Percentiles rank a stretch among this genome's conserved stretches.
These are phyloP conservation scores for Onthophagus taurus DNA, from an alignment of 1,140 invertebrate genomes.

Conservation along the genomic window DNA sequence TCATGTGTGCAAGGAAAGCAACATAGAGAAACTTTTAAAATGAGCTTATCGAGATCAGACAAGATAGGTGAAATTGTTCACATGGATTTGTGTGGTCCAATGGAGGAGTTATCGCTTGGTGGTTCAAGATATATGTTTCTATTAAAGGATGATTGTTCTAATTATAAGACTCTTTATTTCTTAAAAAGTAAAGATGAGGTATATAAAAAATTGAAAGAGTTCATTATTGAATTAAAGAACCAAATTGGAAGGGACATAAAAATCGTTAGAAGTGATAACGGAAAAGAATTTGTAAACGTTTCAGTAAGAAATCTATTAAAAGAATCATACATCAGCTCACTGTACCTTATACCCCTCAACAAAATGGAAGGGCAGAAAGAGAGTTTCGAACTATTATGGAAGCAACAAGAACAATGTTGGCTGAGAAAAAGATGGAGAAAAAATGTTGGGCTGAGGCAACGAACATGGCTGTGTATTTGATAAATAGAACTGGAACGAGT, in stretches of 20 bases:
- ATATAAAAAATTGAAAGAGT: conserved; percentile 21
- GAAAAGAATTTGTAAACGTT: conserved; percentile 33
- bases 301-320: conserved; percentile 21
- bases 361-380: conserved; percentile 38
- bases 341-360: conserved; percentile 34
- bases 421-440: conserved; percentile 31
- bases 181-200: conserved; percentile 30
- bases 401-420: conserved; percentile 20
- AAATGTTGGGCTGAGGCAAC: conserved; percentile 32
- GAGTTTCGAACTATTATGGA: conserved; percentile 28
- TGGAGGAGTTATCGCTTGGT: conserved; percentile 30
- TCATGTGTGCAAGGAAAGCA: conserved; percentile 7
- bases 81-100: conserved; percentile 38
- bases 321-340: conserved; percentile 34
- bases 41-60: conserved; percentile 6
- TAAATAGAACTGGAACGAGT: conserved; percentile 30
- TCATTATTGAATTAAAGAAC: not conserved
- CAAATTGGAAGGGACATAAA: conserved; percentile 30
- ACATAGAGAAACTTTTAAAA: not conserved
- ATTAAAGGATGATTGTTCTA: conserved; percentile 32
- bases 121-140: conserved; percentile 29
- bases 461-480: conserved; percentile 28
- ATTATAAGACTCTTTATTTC: conserved; percentile 27
- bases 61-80: conserved; percentile 24
- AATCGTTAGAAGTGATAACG: conserved; percentile 34